A percentile compares a stretch with the other conserved stretches of the same genome.
These are phyloP conservation scores for Platyura marginata DNA, from an alignment of 1,140 invertebrate species.

Conservation along the genomic window DNA sequence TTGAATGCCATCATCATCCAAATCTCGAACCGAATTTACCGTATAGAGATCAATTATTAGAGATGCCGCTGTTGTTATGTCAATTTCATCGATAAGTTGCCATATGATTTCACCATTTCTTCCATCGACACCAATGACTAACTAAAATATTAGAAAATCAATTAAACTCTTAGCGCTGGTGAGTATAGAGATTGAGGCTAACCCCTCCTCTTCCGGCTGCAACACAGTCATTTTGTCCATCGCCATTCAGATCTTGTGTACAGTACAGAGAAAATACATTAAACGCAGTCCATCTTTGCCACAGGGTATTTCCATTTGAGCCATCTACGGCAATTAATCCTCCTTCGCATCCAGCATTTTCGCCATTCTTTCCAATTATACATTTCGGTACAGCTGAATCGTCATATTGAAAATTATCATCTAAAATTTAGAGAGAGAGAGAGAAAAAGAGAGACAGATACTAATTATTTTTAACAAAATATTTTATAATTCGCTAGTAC, in stretches of 20 bases:
- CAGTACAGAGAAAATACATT: slow-evolving; percentile 62
- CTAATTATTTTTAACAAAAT: slow-evolving; percentile 6
- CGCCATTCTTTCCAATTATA: slow-evolving; percentile 12
- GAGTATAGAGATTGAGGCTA: slow-evolving; percentile 13
- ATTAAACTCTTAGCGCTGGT: neutral
- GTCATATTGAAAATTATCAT: slow-evolving; percentile 21
- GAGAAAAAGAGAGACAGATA: neutral
- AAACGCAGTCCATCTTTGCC: slow-evolving; percentile 54
- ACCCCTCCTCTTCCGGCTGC: slow-evolving; percentile 53
- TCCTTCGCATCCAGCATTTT: slow-evolving; percentile 41
- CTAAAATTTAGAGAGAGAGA: slow-evolving; percentile 2
- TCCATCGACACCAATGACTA: slow-evolving; percentile 47
- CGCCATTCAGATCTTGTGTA: slow-evolving; percentile 47
- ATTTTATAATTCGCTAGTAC: slow-evolving; percentile 21
- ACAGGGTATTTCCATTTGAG: slow-evolving; percentile 45
- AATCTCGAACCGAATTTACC: slow-evolving; percentile 49
- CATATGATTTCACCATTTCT: slow-evolving; percentile 46
- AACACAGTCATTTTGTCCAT: slow-evolving; percentile 54
- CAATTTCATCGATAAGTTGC: slow-evolving; percentile 31
- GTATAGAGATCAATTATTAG: slow-evolving; percentile 37
- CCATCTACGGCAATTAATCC: slow-evolving; percentile 63
- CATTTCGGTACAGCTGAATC: slow-evolving; percentile 18
- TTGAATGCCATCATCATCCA: slow-evolving; percentile 47
- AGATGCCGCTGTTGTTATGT: slow-evolving; percentile 20
- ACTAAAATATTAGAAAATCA: slow-evolving; percentile 21